phyloP scores from a whole-genome alignment of 2,888 invertebrate species.

The Laspeyria flexula region DNA sequence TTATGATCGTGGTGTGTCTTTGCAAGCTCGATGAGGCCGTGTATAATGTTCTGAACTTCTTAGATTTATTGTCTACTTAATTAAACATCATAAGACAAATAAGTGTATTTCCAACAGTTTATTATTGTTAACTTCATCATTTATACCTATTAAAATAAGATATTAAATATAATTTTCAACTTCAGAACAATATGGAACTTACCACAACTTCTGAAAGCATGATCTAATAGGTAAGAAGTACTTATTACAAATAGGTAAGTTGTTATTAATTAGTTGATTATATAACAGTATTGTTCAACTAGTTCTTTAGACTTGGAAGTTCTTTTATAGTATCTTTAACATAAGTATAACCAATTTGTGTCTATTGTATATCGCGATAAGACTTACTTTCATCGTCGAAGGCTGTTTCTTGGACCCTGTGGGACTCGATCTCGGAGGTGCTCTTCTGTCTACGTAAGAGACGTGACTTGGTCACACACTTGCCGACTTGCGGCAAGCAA shows the following conservation, averaged over 20 bases:
- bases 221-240: slow-evolving; percentile 23
- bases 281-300: not conserved
- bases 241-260: slow-evolving; percentile 11
- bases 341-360: too few species aligned
- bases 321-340: too few species aligned
- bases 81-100: not conserved
- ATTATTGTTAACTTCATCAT: slow-evolving; percentile 26
- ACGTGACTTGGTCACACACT: slow-evolving; percentile 94
- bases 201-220: slow-evolving; percentile 61
- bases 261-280: not conserved
- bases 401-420: slow-evolving; percentile 87
- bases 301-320: not conserved
- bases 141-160: slow-evolving; percentile 17
- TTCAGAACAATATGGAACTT: slow-evolving; percentile 48
- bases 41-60: slow-evolving; percentile 40
- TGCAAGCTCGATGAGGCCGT: slow-evolving; percentile 57
- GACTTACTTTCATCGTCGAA: slow-evolving; percentile 93
- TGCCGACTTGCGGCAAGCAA: slow-evolving; percentile 93
- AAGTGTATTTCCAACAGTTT: slow-evolving; percentile 1
- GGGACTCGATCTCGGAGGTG: slow-evolving; percentile 92
- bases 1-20: slow-evolving; percentile 51
- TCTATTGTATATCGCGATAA: not conserved
- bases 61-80: slow-evolving; percentile 13
- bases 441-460: slow-evolving; percentile 95
- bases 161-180: slow-evolving; percentile 10